Conservation (phyloP, 2,797 vertebrate species). For the Sebastes oblongus region DNA sequence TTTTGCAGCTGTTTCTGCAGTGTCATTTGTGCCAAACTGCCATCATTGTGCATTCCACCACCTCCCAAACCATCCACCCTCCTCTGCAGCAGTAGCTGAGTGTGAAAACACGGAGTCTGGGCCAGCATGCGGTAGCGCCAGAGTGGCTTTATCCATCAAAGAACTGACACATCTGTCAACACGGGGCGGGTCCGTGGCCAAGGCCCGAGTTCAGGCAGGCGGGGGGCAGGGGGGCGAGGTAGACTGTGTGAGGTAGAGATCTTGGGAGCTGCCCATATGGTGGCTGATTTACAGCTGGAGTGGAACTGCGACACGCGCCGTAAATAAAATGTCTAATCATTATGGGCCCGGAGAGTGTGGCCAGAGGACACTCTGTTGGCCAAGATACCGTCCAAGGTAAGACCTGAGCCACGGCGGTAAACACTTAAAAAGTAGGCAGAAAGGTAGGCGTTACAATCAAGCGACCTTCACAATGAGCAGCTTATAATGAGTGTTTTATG, state of each 20-base stretch:
- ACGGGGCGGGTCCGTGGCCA: neutral
- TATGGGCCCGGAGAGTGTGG: neutral
- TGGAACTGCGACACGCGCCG: neutral
- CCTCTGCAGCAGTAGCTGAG: neutral
- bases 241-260: neutral
- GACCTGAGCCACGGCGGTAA: slow-evolving; percentile 4
- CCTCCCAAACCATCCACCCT: neutral
- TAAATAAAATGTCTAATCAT: slow-evolving; percentile 26
- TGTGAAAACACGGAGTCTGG: neutral
- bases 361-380: neutral
- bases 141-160: slow-evolving; percentile 26
- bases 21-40: neutral
- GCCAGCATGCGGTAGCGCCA: slow-evolving; percentile 6
- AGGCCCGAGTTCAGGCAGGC: neutral
- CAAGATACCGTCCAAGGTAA: slow-evolving; percentile 5
- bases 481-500: neutral
- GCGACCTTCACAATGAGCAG: neutral
- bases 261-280: slow-evolving; percentile 7
- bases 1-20: neutral
- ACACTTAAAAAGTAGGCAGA: neutral
- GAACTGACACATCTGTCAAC: slow-evolving; percentile 27
- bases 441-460: neutral
- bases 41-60: neutral
- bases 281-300: slow-evolving; percentile 28
- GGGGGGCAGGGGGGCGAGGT: neutral